Percentiles rank a stretch among this genome's conserved stretches.
Conservation (phyloP, 2,113 vertebrate genomes). For the Zapornia atra region DNA sequence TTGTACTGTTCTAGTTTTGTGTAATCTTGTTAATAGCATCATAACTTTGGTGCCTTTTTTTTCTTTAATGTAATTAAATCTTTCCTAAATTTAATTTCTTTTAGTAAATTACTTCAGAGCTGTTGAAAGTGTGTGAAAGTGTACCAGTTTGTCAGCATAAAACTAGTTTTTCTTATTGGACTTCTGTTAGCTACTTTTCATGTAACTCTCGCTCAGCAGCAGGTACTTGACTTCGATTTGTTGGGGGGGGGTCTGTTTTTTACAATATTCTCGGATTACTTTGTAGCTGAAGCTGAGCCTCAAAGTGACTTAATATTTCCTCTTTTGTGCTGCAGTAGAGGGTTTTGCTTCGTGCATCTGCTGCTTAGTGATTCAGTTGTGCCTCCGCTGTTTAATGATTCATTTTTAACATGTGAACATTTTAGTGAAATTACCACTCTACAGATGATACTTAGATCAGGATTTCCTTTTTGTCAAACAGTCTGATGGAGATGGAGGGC, state of each 20-base stretch:
- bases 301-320: neutral
- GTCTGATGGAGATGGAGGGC: neutral
- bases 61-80: neutral
- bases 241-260: neutral
- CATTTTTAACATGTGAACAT: neutral
- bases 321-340: neutral
- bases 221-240: neutral
- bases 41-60: neutral
- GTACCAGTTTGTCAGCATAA: neutral
- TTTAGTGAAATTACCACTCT: neutral
- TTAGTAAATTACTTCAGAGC: neutral
- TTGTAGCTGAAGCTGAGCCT: neutral
- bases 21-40: neutral
- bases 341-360: neutral
- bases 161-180: neutral
- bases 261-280: neutral
- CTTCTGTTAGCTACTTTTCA: neutral
- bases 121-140: neutral
- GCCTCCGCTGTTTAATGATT: neutral
- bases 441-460: neutral
- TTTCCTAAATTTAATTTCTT: neutral
- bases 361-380: neutral
- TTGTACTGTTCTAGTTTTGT: neutral
- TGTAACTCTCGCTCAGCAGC: neutral
- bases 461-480: neutral